A percentile compares a stretch with the other conserved stretches of the same genome.
These are phyloP conservation scores for Meleagris gallopavo DNA, from an alignment of 2,113 vertebrate species.

Conservation along the genomic window DNA sequence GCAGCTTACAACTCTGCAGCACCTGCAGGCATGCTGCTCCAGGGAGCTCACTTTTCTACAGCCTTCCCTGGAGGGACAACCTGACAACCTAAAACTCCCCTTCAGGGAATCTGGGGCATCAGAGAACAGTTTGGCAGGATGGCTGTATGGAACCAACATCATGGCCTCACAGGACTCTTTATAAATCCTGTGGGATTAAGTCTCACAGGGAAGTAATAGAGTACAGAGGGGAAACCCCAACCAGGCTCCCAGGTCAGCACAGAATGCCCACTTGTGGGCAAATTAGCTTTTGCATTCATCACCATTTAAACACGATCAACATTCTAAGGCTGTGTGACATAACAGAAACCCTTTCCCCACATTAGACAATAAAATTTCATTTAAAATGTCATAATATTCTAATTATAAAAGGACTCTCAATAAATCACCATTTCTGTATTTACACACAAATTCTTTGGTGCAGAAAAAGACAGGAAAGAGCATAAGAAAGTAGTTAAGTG, in stretches of 20 bases:
- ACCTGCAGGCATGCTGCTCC: neutral
- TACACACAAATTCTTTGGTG: conserved; percentile 62
- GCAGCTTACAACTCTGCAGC: neutral
- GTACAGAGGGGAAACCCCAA: neutral
- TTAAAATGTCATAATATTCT: conserved; percentile 27
- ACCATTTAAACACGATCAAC: neutral
- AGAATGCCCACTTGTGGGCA: neutral
- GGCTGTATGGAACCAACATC: neutral
- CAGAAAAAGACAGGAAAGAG: conserved; percentile 13
- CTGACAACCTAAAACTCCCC: rapidly evolving
- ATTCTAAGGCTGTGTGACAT: neutral
- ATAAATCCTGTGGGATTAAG: neutral
- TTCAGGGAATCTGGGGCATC: neutral
- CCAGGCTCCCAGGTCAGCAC: neutral
- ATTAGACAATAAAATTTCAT: neutral
- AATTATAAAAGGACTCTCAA: conserved; percentile 43
- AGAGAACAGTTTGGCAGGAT: neutral
- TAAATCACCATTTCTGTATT: neutral
- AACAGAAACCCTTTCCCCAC: neutral
- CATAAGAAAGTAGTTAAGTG: neutral
- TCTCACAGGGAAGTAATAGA: neutral
- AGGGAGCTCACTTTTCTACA: neutral
- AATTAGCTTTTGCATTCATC: neutral
- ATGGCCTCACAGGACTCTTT: neutral
- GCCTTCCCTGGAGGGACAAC: neutral